Evolutionary conservation across 2,113 vertebrate genomes (phyloP).

Genomic region (Cryptotis parvus): DNA sequence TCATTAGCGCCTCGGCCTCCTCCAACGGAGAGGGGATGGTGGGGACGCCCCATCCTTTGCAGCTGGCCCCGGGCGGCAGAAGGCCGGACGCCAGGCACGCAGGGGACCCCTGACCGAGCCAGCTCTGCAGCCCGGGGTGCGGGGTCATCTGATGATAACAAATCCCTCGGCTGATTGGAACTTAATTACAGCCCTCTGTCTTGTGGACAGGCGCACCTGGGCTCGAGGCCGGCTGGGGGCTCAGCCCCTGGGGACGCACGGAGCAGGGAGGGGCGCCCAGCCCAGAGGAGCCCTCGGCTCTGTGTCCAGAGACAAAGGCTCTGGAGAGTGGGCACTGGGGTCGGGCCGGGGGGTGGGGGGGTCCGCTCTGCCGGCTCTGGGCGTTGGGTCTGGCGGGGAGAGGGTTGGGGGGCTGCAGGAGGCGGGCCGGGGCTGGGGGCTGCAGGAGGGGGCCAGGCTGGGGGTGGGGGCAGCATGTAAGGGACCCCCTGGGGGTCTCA

Average conservation of each 20-base stretch:
- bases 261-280: not conserved
- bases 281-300: not conserved
- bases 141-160: slow-evolving; percentile 86
- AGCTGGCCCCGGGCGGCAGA: no score
- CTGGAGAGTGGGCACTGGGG: rapidly evolving
- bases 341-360: not conserved
- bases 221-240: slow-evolving; percentile 41
- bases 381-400: no score
- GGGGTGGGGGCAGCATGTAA: no score
- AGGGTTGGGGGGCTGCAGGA: not conserved
- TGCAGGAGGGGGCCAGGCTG: no score
- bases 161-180: slow-evolving; percentile 89
- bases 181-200: slow-evolving; percentile 89
- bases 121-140: slow-evolving; percentile 79
- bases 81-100: not conserved
- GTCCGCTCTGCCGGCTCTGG: not conserved
- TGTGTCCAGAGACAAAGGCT: not conserved
- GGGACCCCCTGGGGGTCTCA: no score
- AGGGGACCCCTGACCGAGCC: slow-evolving; percentile 25
- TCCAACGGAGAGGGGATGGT: not conserved
- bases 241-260: slow-evolving; percentile 77
- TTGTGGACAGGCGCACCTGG: slow-evolving; percentile 88
- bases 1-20: slow-evolving; percentile 60
- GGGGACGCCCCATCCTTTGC: not conserved
- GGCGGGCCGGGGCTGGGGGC: no score